Percentiles rank a stretch among this genome's conserved stretches.
phyloP scores from a whole-genome alignment of 2,888 invertebrate species.

The Caenorhabditis parvicauda region DNA sequence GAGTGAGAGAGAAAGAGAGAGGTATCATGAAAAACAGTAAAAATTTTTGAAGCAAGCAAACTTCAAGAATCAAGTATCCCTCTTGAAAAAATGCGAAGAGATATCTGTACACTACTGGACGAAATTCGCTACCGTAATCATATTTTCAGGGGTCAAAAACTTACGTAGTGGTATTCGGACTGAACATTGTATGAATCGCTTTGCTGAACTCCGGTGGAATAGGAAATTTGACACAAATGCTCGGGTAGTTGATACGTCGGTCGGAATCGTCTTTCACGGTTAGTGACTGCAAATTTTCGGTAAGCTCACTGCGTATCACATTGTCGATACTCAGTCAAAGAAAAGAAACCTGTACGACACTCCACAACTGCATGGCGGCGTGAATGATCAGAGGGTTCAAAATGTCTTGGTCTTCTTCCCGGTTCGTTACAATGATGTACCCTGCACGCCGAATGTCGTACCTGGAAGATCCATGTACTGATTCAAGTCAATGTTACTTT shows the following conservation, averaged over 20 bases:
- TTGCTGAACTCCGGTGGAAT: slow-evolving; percentile 57
- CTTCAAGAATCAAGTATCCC: no score
- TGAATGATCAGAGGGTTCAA: slow-evolving; percentile 52
- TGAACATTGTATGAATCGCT: slow-evolving; percentile 44
- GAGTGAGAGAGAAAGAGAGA: no score
- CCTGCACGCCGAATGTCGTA: slow-evolving; percentile 59
- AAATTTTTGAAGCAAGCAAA: no score
- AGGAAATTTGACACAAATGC: slow-evolving; percentile 61
- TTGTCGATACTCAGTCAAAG: background rate
- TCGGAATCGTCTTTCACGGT: slow-evolving; percentile 48
- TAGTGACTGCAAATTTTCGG: slow-evolving; percentile 29
- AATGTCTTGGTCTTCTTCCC: slow-evolving; percentile 55
- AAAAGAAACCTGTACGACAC: slow-evolving; percentile 38
- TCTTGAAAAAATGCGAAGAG: no score
- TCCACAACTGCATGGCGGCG: slow-evolving; percentile 59
- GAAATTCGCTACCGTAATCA: no score
- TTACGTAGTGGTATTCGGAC: slow-evolving; percentile 53
- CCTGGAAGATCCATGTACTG: no score
- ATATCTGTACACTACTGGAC: no score
- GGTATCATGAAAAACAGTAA: no score
- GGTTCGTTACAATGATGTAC: slow-evolving; percentile 61
- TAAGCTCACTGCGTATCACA: background rate
- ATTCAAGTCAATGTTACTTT: background rate
- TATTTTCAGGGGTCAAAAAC: no score
- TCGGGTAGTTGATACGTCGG: slow-evolving; percentile 54